Conservation (phyloP, 2,888 invertebrate species). For the Epirrita christyi region DNA sequence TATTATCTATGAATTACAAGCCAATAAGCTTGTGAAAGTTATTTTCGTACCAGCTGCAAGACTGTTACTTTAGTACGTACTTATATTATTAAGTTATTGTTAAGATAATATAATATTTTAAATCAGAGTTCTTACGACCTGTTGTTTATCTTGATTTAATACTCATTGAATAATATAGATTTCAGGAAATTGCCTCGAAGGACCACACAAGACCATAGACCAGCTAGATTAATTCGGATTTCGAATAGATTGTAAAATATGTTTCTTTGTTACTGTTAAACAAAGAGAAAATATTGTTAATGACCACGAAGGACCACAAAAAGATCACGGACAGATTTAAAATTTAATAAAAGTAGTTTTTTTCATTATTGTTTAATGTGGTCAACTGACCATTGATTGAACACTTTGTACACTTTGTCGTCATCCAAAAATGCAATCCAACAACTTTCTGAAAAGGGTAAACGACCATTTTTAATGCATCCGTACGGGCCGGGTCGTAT, state of each 20-base stretch:
- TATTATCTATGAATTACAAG: not conserved
- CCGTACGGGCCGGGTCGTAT: not conserved
- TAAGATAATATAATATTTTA: not conserved
- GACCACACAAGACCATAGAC: not conserved
- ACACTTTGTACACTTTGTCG: conserved; percentile 1
- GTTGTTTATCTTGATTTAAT: not conserved
- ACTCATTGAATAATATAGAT: too few species aligned
- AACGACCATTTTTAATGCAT: conserved; percentile 1
- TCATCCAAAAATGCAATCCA: conserved; percentile 9
- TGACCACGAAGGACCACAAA: too few species aligned
- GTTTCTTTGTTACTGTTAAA: too few species aligned
- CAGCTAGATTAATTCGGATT: not conserved
- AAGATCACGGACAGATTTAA: not conserved
- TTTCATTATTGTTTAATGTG: not conserved
- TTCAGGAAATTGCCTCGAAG: not conserved
- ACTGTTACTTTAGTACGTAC: not conserved
- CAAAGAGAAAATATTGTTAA: too few species aligned
- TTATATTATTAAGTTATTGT: not conserved
- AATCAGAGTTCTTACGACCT: not conserved
- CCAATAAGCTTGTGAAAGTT: not conserved
- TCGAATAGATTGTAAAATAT: too few species aligned
- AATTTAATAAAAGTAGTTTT: conserved; percentile 1
- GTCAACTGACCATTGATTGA: not conserved
- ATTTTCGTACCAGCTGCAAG: not conserved
- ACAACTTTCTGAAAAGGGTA: conserved; percentile 6